These are phyloP conservation scores for Achroia grisella DNA, from an alignment of 1,140 invertebrate genomes.

Conservation along the genomic window DNA sequence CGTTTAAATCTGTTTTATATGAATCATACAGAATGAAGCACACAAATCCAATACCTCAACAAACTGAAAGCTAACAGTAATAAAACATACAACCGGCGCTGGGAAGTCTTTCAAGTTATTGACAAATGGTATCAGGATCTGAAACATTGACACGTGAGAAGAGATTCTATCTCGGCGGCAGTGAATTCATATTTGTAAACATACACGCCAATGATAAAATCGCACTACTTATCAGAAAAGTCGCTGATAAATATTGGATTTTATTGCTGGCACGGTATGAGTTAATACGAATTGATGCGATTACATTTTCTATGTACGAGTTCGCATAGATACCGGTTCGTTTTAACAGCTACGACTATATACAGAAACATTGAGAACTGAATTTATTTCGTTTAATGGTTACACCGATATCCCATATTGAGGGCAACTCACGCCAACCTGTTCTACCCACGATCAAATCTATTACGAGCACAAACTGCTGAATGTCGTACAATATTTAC, in stretches of 20 bases:
- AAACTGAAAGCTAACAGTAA: conserved; percentile 33
- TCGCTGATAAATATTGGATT: conserved; percentile 33
- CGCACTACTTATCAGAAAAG: conserved; percentile 31
- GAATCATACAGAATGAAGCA: conserved; percentile 1
- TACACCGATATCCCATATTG: conserved; percentile 12
- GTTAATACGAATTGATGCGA: conserved; percentile 16
- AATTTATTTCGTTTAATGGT: conserved; percentile 13
- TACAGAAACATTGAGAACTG: conserved; percentile 18
- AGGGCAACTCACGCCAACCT: conserved; percentile 6
- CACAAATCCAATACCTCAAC: conserved; percentile 14
- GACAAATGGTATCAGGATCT: conserved; percentile 17
- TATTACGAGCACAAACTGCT: conserved; percentile 9
- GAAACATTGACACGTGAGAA: conserved; percentile 14
- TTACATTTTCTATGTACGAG: conserved; percentile 13
- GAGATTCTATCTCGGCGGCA: conserved; percentile 20
- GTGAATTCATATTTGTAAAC: conserved; percentile 23
- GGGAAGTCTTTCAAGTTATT: conserved; percentile 25
- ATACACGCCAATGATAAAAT: conserved; percentile 16
- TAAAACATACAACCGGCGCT: conserved; percentile 32
- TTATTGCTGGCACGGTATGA: conserved; percentile 27
- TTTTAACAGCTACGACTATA: conserved; percentile 20
- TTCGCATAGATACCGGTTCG: conserved; percentile 16
- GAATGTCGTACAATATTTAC: not conserved
- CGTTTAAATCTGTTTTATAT: no score
- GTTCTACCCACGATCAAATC: conserved; percentile 15